These are phyloP conservation scores for Lasioglossum lativentre DNA, from an alignment of 2,888 invertebrate genomes.

Conservation along the genomic window DNA sequence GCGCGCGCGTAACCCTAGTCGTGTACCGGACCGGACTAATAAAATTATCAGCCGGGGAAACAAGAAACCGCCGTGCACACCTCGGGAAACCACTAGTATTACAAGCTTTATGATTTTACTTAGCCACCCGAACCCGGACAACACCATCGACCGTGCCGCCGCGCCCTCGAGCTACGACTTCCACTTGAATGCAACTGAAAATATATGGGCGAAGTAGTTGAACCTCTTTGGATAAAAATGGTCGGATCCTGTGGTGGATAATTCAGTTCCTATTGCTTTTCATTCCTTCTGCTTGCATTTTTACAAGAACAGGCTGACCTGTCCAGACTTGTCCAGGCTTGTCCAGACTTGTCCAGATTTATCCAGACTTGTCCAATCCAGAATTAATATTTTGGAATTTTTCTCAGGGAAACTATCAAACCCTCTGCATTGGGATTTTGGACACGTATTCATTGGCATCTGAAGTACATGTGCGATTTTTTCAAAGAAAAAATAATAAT, in stretches of 20 bases:
- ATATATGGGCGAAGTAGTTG: too few relatives aligned
- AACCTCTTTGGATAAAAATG: not conserved
- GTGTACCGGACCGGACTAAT: constrained; percentile 30
- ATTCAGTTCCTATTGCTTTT: too few relatives aligned
- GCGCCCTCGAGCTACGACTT: not conserved
- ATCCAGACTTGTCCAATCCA: too few relatives aligned
- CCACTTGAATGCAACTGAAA: not conserved
- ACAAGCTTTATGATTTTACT: constrained; percentile 47
- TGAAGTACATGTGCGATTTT: not conserved
- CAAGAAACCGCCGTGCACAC: constrained; percentile 9
- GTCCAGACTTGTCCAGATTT: too few relatives aligned
- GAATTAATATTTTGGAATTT: too few relatives aligned
- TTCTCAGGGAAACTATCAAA: not conserved
- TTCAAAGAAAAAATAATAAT: not conserved
- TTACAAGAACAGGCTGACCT: too few relatives aligned
- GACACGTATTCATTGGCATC: not conserved
- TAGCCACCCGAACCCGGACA: constrained; percentile 19
- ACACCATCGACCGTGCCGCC: not conserved
- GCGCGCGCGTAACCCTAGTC: constrained; percentile 1
- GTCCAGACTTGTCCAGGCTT: too few relatives aligned
- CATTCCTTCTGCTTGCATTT: too few relatives aligned
- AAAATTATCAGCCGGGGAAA: constrained; percentile 40
- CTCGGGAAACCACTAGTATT: constrained; percentile 40
- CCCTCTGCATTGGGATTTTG: not conserved
- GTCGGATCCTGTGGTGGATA: too few relatives aligned